phyloP scores from a whole-genome alignment of 2,888 invertebrate genomes.

The Noctuana brunneofusca region DNA sequence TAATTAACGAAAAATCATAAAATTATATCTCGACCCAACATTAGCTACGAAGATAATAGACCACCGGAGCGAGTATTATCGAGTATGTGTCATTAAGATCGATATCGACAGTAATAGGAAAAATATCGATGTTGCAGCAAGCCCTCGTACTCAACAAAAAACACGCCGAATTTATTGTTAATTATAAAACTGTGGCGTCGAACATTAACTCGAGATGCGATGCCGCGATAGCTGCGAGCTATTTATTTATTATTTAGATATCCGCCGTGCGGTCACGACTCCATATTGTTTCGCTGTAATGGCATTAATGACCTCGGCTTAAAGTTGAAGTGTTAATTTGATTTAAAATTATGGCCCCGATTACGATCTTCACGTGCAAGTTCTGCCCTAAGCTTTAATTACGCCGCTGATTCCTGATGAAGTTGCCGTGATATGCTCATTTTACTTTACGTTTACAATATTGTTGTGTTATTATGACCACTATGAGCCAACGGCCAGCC shows the following conservation, averaged over 20 bases:
- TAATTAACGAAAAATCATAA: constrained; percentile 31
- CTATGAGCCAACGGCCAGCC: not conserved
- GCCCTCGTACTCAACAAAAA: constrained; percentile 70
- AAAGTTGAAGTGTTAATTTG: constrained; percentile 83
- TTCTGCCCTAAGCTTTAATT: constrained; percentile 79
- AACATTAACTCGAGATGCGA: constrained; percentile 79
- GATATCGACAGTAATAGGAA: constrained; percentile 67
- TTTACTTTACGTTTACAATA: constrained; percentile 49
- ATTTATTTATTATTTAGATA: constrained; percentile 83
- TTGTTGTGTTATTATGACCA: constrained; percentile 35
- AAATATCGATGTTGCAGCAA: constrained; percentile 69
- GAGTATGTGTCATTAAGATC: constrained; percentile 72
- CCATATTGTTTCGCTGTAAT: constrained; percentile 80
- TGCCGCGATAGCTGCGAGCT: constrained; percentile 70
- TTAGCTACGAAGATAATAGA: constrained; percentile 42
- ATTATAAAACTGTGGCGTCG: constrained; percentile 79
- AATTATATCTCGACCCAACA: constrained; percentile 22
- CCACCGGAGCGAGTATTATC: constrained; percentile 49
- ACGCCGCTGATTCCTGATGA: constrained; percentile 68
- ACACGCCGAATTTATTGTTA: constrained; percentile 81
- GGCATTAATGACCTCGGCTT: constrained; percentile 81
- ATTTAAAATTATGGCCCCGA: constrained; percentile 80
- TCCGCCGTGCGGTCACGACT: constrained; percentile 78
- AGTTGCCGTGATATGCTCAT: constrained; percentile 58
- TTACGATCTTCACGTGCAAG: constrained; percentile 77